Percentiles rank a stretch among this genome's conserved stretches.
Evolutionary conservation across 53 echinoderm and acorn worm species (phyloP).

Genomic region (Paelopatides confundens): DNA sequence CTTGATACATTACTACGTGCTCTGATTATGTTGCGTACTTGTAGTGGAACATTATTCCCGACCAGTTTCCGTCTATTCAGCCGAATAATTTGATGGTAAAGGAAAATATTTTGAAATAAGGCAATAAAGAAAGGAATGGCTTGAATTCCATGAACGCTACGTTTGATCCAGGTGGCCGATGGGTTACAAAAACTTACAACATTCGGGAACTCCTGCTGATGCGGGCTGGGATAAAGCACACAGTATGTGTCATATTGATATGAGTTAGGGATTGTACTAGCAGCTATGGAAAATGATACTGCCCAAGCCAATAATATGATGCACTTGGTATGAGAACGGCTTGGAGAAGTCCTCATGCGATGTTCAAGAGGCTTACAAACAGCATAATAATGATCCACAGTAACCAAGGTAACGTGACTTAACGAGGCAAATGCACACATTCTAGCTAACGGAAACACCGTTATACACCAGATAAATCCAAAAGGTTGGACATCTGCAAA

Average conservation of each 20-base stretch:
- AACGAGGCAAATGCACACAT: constrained; percentile 40
- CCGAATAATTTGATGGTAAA: constrained; percentile 7
- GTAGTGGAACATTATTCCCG: background rate
- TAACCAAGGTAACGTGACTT: constrained; percentile 12
- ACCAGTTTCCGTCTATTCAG: constrained; percentile 2
- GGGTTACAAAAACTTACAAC: background rate
- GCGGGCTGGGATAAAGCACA: background rate
- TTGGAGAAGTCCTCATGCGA: background rate
- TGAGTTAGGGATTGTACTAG: background rate
- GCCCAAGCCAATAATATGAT: constrained; percentile 19
- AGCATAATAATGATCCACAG: constrained; percentile 46
- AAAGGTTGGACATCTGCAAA: constrained; percentile 1
- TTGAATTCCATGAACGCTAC: background rate
- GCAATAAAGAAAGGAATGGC: constrained; percentile 16
- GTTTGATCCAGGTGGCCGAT: background rate
- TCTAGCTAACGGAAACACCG: constrained; percentile 17
- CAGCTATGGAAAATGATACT: background rate
- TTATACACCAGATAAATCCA: constrained; percentile 29
- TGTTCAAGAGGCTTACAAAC: constrained; percentile 41
- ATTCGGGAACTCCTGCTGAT: background rate
- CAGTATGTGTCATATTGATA: background rate
- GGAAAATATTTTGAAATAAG: constrained; percentile 6
- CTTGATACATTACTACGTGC: background rate
- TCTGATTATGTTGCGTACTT: background rate
- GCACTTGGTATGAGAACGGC: constrained; percentile 16